phyloP scores from a whole-genome alignment of 2,113 vertebrate species.

The Onychorhynchus coronatus region DNA sequence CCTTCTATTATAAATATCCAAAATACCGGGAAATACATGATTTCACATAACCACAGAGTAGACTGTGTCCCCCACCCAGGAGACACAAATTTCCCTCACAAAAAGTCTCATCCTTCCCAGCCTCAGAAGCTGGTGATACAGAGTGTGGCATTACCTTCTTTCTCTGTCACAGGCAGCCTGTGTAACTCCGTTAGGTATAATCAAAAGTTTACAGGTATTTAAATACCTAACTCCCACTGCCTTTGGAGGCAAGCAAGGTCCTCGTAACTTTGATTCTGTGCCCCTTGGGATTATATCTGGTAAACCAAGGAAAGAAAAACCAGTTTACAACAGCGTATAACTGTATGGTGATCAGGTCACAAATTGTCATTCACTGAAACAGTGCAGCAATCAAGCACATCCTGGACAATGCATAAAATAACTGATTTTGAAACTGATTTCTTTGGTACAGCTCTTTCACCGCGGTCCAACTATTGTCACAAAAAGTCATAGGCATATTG shows the following conservation, averaged over 20 bases:
- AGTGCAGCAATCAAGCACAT: not conserved
- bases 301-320: not conserved
- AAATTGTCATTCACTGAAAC: not conserved
- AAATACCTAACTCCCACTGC: not conserved
- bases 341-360: not conserved
- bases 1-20: not conserved
- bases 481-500: not conserved
- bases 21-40: not conserved
- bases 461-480: not conserved
- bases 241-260: not conserved
- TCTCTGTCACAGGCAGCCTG: not conserved
- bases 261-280: not conserved
- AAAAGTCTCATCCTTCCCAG: not conserved
- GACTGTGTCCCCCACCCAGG: not conserved
- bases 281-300: not conserved
- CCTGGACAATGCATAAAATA: not conserved
- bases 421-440: not conserved
- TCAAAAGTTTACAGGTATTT: not conserved
- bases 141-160: not conserved
- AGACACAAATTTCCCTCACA: not conserved
- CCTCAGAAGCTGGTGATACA: not conserved
- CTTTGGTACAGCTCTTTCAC: not conserved
- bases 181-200: not conserved
- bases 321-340: not conserved
- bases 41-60: not conserved